phyloP scores from a whole-genome alignment of 1,140 invertebrate genomes.

The Drosophila sturtevanti region DNA sequence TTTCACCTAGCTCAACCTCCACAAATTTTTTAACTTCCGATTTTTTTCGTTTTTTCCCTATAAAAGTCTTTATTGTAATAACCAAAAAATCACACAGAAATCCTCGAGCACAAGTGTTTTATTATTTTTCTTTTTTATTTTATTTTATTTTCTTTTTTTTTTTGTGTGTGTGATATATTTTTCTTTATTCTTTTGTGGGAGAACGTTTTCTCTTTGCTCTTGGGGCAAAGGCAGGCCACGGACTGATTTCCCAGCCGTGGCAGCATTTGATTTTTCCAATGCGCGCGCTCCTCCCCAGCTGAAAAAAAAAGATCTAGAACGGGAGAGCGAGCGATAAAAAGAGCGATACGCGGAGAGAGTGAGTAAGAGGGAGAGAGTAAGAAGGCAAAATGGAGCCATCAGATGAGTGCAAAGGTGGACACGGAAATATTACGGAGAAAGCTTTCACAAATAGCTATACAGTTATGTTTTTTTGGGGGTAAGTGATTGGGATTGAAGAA shows the following conservation, averaged over 20 bases:
- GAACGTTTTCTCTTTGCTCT: constrained; percentile 55
- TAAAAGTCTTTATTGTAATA: constrained; percentile 42
- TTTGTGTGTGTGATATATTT: constrained; percentile 1
- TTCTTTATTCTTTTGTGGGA: constrained; percentile 8
- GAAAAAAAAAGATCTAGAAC: not conserved
- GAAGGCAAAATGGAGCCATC: constrained; percentile 2
- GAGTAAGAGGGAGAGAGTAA: not conserved
- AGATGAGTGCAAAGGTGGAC: constrained; percentile 39
- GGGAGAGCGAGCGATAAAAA: not conserved
- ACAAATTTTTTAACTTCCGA: constrained; percentile 27
- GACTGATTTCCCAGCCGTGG: constrained; percentile 60
- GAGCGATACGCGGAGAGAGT: not conserved
- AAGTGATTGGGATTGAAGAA: not conserved
- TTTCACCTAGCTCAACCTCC: constrained; percentile 42
- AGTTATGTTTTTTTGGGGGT: constrained; percentile 33
- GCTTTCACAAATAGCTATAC: constrained; percentile 67
- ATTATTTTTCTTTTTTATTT: not conserved
- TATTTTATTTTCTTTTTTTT: not conserved
- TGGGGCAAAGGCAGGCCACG: constrained; percentile 53
- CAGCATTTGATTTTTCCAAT: constrained; percentile 60
- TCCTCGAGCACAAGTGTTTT: constrained; percentile 65
- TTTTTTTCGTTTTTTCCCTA: constrained; percentile 28
- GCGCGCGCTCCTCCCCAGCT: constrained; percentile 54
- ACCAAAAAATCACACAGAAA: constrained; percentile 60
- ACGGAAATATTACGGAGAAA: constrained; percentile 36